phyloP scores from a whole-genome alignment of 2,888 invertebrate genomes.

The Mongoloraphidia duomilia region DNA sequence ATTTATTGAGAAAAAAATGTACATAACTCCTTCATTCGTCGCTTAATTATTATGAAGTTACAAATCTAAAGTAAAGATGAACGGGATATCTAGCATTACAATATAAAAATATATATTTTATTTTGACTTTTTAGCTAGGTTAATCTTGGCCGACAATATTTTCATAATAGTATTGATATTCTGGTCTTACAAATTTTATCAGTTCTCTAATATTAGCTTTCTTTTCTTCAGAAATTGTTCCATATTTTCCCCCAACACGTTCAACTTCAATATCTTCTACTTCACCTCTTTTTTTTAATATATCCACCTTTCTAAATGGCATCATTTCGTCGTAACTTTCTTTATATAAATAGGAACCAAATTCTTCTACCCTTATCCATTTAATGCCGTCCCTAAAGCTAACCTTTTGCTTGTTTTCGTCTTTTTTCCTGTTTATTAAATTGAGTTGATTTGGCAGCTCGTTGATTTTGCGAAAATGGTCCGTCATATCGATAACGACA shows the following conservation, averaged over 20 bases:
- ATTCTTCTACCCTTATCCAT: slow-evolving; percentile 5
- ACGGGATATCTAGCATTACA: no score
- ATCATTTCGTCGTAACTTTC: slow-evolving; percentile 1
- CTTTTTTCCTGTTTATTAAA: slow-evolving; percentile 12
- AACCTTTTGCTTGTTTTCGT: slow-evolving; percentile 11
- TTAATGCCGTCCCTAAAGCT: slow-evolving; percentile 15
- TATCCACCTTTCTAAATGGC: not conserved
- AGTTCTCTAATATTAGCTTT: slow-evolving; percentile 1
- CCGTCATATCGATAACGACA: slow-evolving; percentile 15
- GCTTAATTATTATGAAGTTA: no score
- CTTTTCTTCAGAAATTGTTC: slow-evolving; percentile 6
- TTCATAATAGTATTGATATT: not conserved
- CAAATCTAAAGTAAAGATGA: no score
- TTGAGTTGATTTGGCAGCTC: slow-evolving; percentile 10
- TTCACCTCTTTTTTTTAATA: no score
- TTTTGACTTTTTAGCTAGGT: no score
- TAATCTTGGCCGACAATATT: no score
- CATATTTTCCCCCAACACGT: slow-evolving; percentile 5
- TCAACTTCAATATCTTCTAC: slow-evolving; percentile 2
- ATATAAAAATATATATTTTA: no score
- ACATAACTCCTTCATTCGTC: no score
- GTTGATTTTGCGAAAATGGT: slow-evolving; percentile 13
- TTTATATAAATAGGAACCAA: slow-evolving; percentile 5
- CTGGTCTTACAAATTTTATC: slow-evolving; percentile 4
- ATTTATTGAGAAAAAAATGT: no score